A percentile compares a stretch with the other conserved stretches of the same genome.
Conservation (phyloP, 2,888 invertebrate species). For the Coelinius sp. region DNA sequence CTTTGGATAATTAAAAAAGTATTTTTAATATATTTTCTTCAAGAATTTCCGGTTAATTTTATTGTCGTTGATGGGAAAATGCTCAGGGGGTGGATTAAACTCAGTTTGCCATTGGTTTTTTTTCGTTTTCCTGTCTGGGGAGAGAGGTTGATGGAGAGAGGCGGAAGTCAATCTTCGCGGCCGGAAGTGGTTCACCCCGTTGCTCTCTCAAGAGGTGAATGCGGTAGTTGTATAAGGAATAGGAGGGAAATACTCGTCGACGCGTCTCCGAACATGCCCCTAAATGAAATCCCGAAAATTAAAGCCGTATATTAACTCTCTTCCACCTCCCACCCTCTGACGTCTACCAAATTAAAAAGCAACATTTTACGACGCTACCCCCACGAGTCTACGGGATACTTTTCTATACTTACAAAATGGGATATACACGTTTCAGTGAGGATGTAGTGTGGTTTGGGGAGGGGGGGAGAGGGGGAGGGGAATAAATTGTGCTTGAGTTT, state of each 20-base stretch:
- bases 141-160: slow-evolving; percentile 20
- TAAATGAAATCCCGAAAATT: slow-evolving; percentile 68
- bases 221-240: too few relatives aligned
- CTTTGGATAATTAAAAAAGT: too few relatives aligned
- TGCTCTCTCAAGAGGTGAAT: slow-evolving; percentile 30
- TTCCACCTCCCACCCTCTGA: slow-evolving; percentile 47
- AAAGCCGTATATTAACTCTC: slow-evolving; percentile 69
- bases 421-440: slow-evolving; percentile 46
- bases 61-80: not conserved
- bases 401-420: slow-evolving; percentile 32
- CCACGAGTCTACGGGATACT: not conserved
- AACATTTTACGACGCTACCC: slow-evolving; percentile 63
- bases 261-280: slow-evolving; percentile 37
- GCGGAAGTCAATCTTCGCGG: slow-evolving; percentile 67
- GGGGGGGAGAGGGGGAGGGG: not conserved
- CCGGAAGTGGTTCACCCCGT: slow-evolving; percentile 63
- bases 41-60: not conserved
- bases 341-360: slow-evolving; percentile 69
- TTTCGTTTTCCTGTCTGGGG: not conserved
- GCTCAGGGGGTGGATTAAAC: not conserved
- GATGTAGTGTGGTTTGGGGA: slow-evolving; percentile 15
- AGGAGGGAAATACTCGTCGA: slow-evolving; percentile 21
- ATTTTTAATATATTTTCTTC: not conserved
- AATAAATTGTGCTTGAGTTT: not conserved
- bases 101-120: not conserved